Evolutionary conservation across 2,113 vertebrate species (phyloP), one percentile per base, ranked within the genome.

Genomic region (Amphilophus citrinellus): DNA sequence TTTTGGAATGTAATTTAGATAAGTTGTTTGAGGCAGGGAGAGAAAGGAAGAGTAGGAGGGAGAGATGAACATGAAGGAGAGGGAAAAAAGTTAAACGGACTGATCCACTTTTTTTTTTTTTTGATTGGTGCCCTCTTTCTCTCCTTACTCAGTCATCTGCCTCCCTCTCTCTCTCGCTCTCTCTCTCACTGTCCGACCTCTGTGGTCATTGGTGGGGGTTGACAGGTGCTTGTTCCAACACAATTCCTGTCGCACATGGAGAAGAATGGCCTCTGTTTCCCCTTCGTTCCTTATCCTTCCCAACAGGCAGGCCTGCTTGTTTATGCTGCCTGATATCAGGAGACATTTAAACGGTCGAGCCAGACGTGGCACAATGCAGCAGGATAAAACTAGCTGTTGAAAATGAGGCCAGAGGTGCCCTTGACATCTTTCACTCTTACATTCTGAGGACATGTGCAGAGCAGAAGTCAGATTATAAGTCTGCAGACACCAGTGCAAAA

Each of bases 161-260:
- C 15, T 57, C 35, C 77, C 27, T 27, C 27, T 2, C 27, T 27
- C 27, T 77, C 50, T 81, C 17, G 24, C 27, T 73, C 63, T 76
- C 75, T 75, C 39, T 80, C 61, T 84, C 50, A 73, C 80, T 83
- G 53, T 39, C 61, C 57, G 61, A 90, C 84, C 90, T 92, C 92
- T 88, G 79, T 82, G 91, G 87, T 88, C 90, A 93, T 93, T 94
- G 93, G 90, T 87, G 79, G 37, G 61, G 77, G 86, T 62, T 89
- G 93, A 93, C 93, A 93, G 94, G 92, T 94, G 93, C 92, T 95
- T 92, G 92, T 95, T 94, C 92, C 90, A 83, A 91, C 89, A 92
- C 90, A 92, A 93, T 94, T 93, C 92, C 91, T 56, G 87, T 94
- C 91, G 90, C 86, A 84, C 83, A 3, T 24, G 77, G 80, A 93